These are phyloP conservation scores for Gnathonemus longibarbis DNA, from an alignment of 2,113 vertebrate species.

Conservation along the genomic window DNA sequence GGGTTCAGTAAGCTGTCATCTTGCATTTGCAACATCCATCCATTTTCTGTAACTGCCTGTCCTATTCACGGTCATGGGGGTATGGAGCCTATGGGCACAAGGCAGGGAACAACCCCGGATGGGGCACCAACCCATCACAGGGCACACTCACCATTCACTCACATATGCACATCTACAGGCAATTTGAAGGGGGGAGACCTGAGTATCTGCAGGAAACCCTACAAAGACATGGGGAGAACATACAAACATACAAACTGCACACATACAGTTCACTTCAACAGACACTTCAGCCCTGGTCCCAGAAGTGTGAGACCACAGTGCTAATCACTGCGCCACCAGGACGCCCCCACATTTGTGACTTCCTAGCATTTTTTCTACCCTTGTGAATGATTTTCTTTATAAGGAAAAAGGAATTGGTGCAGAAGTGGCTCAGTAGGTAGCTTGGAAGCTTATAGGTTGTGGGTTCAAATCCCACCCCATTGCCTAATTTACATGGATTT, in stretches of 20 bases:
- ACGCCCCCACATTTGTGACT: not conserved
- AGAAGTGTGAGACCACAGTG: not conserved
- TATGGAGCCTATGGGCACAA: not conserved
- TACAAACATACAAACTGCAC: not conserved
- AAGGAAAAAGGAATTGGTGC: not conserved
- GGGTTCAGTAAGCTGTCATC: constrained; percentile 5
- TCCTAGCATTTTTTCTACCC: not conserved
- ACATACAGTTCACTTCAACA: not conserved
- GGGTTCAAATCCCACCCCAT: not conserved
- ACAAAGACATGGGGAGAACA: not conserved
- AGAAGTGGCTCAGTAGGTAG: not conserved
- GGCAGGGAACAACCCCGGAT: not conserved
- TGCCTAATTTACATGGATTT: not conserved
- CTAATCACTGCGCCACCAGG: not conserved
- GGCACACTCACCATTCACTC: not conserved
- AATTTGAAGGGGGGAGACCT: not conserved
- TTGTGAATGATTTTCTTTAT: not conserved
- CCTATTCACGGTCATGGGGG: not conserved
- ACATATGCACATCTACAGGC: not conserved
- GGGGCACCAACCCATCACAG: not conserved
- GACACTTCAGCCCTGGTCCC: not conserved
- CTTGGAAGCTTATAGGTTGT: not conserved
- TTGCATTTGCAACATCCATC: not conserved
- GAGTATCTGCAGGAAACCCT: not conserved
- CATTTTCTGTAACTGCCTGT: not conserved